Conservation (phyloP, 2,797 vertebrate genomes). For the Rhinichthys osculus region DNA sequence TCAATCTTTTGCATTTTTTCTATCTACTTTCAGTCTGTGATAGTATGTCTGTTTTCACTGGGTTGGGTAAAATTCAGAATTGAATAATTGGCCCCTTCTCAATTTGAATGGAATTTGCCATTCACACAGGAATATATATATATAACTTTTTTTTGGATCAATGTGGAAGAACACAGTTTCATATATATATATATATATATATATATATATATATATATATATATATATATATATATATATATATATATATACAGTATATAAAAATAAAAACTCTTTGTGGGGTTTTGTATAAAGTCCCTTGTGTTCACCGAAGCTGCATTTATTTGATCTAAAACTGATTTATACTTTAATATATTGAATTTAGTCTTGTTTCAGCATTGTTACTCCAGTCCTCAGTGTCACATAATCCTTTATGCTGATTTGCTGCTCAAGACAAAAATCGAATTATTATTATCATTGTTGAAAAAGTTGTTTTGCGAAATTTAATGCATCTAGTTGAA, state of each 20-base stretch:
- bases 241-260: no score
- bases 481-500: not conserved
- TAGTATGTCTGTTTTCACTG: slow-evolving; percentile 13
- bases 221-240: no score
- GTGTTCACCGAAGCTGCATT: not conserved
- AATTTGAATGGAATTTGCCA: not conserved
- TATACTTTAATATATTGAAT: not conserved
- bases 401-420: not conserved
- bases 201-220: no score
- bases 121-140: no score
- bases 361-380: not conserved
- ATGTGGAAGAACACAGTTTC: no score
- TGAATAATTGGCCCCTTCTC: not conserved
- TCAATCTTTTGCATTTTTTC: slow-evolving; percentile 50
- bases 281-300: not conserved
- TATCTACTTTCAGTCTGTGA: slow-evolving; percentile 19
- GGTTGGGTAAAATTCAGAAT: not conserved
- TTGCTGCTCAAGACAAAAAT: not conserved
- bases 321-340: not conserved
- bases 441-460: not conserved
- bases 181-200: no score
- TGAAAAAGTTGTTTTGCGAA: not conserved
- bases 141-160: no score
- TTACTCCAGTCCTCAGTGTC: not conserved
- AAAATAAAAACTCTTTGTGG: no score